phyloP scores from a whole-genome alignment of 2,888 invertebrate genomes.

The Napeogenes inachia region DNA sequence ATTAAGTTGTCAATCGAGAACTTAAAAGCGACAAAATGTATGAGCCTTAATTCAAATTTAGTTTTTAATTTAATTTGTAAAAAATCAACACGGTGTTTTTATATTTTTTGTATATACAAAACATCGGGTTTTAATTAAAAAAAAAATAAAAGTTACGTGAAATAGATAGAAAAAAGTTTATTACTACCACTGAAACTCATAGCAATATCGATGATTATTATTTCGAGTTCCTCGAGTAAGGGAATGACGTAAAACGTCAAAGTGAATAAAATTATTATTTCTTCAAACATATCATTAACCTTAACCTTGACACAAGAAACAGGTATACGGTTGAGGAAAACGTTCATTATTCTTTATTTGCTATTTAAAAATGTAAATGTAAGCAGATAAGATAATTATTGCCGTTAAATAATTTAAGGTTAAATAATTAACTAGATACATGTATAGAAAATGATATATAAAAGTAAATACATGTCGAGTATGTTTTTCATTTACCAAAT shows the following conservation, averaged over 20 bases:
- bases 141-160: too few species aligned
- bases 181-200: not conserved
- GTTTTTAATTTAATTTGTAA: too few species aligned
- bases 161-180: too few species aligned
- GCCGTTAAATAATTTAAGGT: not conserved
- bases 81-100: too few species aligned
- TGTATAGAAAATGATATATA: too few species aligned
- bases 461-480: too few species aligned
- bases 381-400: not conserved
- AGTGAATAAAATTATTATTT: constrained; percentile 5
- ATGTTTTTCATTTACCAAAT: too few species aligned
- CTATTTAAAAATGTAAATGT: constrained; percentile 6
- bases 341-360: constrained; percentile 5
- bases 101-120: too few species aligned
- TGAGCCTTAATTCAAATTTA: too few species aligned
- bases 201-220: not conserved
- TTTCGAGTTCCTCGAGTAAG: not conserved
- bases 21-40: too few species aligned
- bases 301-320: constrained; percentile 29
- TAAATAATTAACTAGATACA: not conserved
- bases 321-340: constrained; percentile 28
- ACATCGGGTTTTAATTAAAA: too few species aligned
- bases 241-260: constrained; percentile 17
- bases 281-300: constrained; percentile 26
- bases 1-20: too few species aligned